Evolutionary conservation across 2,113 vertebrate species (phyloP), one percentile per base, ranked within the genome.

Genomic region (Centropristis striata): DNA sequence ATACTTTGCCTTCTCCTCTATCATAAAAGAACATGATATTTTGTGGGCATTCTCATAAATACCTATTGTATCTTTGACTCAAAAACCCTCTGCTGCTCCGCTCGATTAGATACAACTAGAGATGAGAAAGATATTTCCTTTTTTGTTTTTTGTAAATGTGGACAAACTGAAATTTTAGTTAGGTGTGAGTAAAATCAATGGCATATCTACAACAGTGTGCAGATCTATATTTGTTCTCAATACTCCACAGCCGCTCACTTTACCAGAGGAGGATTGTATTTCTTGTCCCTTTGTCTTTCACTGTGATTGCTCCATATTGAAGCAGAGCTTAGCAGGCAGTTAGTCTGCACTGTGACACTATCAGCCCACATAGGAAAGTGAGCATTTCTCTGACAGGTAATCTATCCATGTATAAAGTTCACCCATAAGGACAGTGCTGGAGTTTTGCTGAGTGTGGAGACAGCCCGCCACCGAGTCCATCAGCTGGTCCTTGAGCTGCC

Each of bases 401-500:
- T 90, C 72, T 42, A 80, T 83, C 72, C 64, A 32, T 16, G 58
- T 47, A 73, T 73, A 66, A 46, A 76, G 74, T 86, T 53, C 65
- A 64, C 14, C 60, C 73, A 54, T 78, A 57, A 66, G 89, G 41
- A 65, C 25, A 50, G 64, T 54, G 36, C 11, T 11, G 4, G 69
- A 12, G 5, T 88, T 89, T 79, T 87, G 84, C 90, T 81, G 89
- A 88, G 87, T 79, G 63, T 27, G 70, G 69, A 50, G 75, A 65
- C 69, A 28, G 57, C 41, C 42, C 14, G 50, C 59, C 54, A 0
- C 53, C 5, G 66, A 69, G 71, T 85, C 71, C 79, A 82, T 87
- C 88, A 86, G 61, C 68, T 25, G 83, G 86, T 85, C 90, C 91
- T 92, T 90, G 89, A 92, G 84, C 78, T 89, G 90, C 85, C 89